Conservation (phyloP, 2,797 vertebrate genomes). For the Margarornis squamiger region DNA sequence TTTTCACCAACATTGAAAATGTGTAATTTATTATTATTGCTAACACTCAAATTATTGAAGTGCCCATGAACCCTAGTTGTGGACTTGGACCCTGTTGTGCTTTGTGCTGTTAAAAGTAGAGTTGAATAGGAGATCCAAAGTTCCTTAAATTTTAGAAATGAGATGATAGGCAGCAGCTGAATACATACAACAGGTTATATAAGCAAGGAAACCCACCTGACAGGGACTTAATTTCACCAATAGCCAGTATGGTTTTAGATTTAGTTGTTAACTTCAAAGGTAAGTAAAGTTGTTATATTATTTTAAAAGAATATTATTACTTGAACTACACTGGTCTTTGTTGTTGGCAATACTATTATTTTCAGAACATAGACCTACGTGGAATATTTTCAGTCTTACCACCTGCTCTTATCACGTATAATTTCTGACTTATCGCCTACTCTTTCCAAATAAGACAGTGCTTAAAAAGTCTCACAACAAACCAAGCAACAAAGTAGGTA, state of each 20-base stretch:
- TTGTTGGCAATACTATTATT: not conserved
- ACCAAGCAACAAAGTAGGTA: not conserved
- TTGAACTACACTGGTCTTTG: not conserved
- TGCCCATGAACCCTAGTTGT: fast-evolving
- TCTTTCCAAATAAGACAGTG: not conserved
- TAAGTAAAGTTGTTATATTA: not conserved
- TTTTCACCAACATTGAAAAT: not conserved
- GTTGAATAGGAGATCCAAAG: not conserved
- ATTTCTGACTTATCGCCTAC: not conserved
- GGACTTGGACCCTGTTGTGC: no score
- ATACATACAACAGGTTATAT: not conserved
- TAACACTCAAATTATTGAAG: not conserved
- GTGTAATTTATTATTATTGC: not conserved
- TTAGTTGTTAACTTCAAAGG: not conserved
- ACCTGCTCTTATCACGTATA: not conserved
- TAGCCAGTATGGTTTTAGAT: not conserved
- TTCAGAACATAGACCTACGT: not conserved
- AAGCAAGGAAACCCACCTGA: not conserved
- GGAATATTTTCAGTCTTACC: not conserved
- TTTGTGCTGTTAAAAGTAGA: not conserved
- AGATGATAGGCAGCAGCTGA: not conserved
- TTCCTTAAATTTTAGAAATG: not conserved
- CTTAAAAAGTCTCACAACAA: not conserved
- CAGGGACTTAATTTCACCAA: not conserved
- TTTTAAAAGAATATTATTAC: not conserved